phyloP scores from a whole-genome alignment of 1,140 invertebrate species.

The Drosophila mauritiana region DNA sequence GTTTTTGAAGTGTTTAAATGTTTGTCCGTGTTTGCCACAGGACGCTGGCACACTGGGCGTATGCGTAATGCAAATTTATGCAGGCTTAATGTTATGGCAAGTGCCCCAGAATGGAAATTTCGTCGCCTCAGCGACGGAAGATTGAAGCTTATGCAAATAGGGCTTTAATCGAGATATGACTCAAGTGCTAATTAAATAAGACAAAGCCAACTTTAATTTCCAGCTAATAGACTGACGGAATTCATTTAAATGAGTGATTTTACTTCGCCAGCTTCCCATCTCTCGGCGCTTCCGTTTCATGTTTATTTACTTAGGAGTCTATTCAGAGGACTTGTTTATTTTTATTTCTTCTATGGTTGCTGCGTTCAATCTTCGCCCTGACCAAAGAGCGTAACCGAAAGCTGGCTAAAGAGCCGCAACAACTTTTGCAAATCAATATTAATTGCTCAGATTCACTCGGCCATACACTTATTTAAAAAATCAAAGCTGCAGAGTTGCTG shows the following conservation, averaged over 20 bases:
- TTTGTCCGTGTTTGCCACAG: conserved; percentile 53
- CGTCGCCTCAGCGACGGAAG: conserved; percentile 25
- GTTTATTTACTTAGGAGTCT: not conserved
- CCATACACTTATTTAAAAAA: conserved; percentile 53
- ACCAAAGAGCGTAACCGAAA: conserved; percentile 6
- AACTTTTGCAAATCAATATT: conserved; percentile 62
- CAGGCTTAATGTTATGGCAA: conserved; percentile 49
- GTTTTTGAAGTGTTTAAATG: conserved; percentile 76
- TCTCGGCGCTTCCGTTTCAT: not conserved
- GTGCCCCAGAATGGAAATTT: conserved; percentile 43
- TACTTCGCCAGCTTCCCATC: not conserved
- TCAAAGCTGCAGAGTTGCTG: conserved; percentile 6
- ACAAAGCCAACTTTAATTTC: conserved; percentile 35
- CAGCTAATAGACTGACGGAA: conserved; percentile 7
- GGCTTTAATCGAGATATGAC: conserved; percentile 23
- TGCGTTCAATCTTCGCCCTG: conserved; percentile 20
- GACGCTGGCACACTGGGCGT: conserved; percentile 27
- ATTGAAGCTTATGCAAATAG: conserved; percentile 44
- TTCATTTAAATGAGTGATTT: conserved; percentile 3
- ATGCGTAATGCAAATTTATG: conserved; percentile 54
- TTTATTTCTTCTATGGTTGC: conserved; percentile 27
- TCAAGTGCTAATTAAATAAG: conserved; percentile 42
- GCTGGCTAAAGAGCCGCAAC: conserved; percentile 26
- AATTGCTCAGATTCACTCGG: conserved; percentile 56
- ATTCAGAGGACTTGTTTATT: conserved; percentile 5